A percentile compares a stretch with the other conserved stretches of the same genome.
Conservation (phyloP, 2,113 vertebrate species). For the Acrocephalus kingi region DNA sequence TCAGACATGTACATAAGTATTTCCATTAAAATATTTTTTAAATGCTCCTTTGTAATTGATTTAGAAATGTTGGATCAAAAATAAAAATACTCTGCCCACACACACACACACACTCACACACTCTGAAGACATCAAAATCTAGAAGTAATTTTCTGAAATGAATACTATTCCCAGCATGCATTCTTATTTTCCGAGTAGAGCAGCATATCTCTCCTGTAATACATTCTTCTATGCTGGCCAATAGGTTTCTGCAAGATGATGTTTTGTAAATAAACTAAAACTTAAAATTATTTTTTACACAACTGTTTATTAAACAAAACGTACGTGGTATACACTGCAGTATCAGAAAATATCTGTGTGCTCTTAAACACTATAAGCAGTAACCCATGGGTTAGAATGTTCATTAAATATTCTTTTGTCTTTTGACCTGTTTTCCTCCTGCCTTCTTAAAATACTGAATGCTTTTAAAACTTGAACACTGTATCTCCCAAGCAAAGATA, state of each 20-base stretch:
- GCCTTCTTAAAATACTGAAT: neutral
- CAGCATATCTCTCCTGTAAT: neutral
- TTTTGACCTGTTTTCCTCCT: neutral
- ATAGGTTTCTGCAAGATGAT: neutral
- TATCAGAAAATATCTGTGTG: neutral
- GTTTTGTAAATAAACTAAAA: neutral
- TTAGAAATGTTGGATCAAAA: neutral
- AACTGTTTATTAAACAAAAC: neutral
- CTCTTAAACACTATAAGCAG: neutral
- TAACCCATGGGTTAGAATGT: neutral
- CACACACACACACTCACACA: neutral
- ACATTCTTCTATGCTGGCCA: neutral
- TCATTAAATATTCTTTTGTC: neutral
- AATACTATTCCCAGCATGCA: neutral
- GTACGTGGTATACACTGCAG: accelerated
- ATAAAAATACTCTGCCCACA: neutral
- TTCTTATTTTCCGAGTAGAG: neutral
- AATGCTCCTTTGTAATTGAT: neutral
- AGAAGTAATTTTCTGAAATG: neutral
- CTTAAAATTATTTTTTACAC: neutral
- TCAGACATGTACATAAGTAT: neutral
- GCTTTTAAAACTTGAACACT: neutral
- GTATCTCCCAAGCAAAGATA: neutral
- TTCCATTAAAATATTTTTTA: neutral
- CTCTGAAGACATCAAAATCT: neutral